Evolutionary conservation across 2,113 vertebrate genomes (phyloP).

Genomic region (Elachura formosa): DNA sequence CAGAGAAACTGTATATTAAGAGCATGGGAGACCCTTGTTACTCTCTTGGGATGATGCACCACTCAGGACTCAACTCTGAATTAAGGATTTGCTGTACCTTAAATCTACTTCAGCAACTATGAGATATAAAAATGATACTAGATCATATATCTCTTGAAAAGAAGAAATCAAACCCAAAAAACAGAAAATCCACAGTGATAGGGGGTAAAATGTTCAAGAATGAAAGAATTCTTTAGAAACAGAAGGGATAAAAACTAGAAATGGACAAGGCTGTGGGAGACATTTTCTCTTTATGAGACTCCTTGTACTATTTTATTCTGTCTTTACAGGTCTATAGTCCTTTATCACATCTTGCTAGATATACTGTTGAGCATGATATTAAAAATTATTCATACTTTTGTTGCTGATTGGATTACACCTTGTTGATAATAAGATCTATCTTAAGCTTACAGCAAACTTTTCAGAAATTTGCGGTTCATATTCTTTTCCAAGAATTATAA

Average conservation of each 20-base stretch:
- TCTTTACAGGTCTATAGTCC: neutral
- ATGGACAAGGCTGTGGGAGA: neutral
- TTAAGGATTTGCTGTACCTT: neutral
- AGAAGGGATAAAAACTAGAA: neutral
- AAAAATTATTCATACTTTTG: neutral
- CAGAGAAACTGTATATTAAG: neutral
- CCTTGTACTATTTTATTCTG: neutral
- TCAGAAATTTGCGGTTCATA: neutral
- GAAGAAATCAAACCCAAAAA: neutral
- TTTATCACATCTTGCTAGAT: neutral
- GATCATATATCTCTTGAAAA: neutral
- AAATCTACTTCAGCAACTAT: neutral
- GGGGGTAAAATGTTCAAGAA: neutral
- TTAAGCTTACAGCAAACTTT: neutral
- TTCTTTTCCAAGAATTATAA: neutral
- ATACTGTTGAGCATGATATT: neutral
- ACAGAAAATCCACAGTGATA: neutral
- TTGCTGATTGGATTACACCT: neutral
- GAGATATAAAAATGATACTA: neutral
- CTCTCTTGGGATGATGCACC: neutral
- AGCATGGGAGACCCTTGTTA: neutral
- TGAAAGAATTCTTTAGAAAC: neutral
- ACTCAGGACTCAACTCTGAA: neutral
- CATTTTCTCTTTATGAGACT: neutral
- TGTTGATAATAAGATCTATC: neutral